Base-by-base conservation (phyloP, 2,113 vertebrate genomes). In the Sinocyclocheilus rhinocerous region DNA sequence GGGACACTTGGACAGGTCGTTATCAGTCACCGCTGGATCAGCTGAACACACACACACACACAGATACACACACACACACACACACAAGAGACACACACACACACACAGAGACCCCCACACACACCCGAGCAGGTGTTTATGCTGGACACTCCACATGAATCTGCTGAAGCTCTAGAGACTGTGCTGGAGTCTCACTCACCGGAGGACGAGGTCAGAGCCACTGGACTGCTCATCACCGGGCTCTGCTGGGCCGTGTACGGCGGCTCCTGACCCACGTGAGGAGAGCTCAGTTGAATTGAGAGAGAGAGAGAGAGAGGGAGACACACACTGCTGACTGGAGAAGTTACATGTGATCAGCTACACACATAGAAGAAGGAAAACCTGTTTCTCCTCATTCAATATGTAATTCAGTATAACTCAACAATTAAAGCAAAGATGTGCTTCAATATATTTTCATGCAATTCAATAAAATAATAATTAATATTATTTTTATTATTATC, bases 1-100 rank as follows among this genome's bases (percentile, higher is more conserved):
- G 0, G 98, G 98, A 91, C 98, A 99, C 75, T 94, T 92, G 15
- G 89, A 85, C 3, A 85, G 26, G 85, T 93, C 89, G 86, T 63
- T 87, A 33, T 92, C 90, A 1, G 88, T 82, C n/a, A 87, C 89
- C 65, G 61, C 36, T 22, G 91, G 89, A 65, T 92, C 86, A 7
- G 76, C 95, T 95, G 89, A 10, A 87, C 88, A 36, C 76, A 89
- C 6, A 26, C 15, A 65, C 12, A 65, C 52, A 50, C 73, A 76
- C 45, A 75, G 20, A 29, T 26, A 26, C 84, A 76, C 42, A 75
- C 39, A 29, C 45, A 26, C 84, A 48, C 70, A 75, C 39, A 39
- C 36, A 36, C 36, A 36, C 36, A 36, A n/a, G n/a, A n/a, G n/a
- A n/a, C 42, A 48, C 72, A 76, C 45, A 76, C 22, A 33, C 48